Percentiles rank a stretch among this genome's conserved stretches.
Conservation (phyloP, 2,797 vertebrate species). For the Phrynocephalus vlangalii region DNA sequence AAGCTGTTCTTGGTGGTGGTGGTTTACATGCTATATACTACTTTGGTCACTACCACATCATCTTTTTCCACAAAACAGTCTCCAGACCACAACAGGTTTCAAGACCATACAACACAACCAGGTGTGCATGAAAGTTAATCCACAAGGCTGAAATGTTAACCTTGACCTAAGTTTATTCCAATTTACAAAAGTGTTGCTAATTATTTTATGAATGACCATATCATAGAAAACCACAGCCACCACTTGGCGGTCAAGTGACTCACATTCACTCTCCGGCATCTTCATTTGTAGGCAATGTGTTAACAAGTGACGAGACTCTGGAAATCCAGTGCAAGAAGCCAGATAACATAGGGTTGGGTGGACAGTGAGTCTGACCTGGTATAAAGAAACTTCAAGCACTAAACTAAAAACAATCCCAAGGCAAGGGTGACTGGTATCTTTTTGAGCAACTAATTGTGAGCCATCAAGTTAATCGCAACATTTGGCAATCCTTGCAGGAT, state of each 20-base stretch:
- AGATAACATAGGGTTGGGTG: background rate
- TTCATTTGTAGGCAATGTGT: background rate
- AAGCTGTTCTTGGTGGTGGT: too few species aligned
- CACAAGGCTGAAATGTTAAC: background rate
- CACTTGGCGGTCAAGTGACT: background rate
- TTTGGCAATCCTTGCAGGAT: too few species aligned
- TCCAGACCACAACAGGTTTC: background rate
- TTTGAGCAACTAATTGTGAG: too few species aligned
- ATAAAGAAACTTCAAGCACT: background rate
- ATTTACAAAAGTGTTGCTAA: too few species aligned
- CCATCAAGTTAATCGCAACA: too few species aligned
- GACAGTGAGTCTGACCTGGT: background rate
- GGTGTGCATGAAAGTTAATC: background rate
- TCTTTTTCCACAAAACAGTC: background rate
- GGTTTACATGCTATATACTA: too few species aligned
- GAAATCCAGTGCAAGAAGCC: background rate
- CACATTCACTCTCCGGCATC: background rate
- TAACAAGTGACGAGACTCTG: too few species aligned
- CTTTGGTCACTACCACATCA: background rate
- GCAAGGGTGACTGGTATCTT: too few species aligned
- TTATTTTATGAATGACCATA: too few species aligned
- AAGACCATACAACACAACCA: background rate
- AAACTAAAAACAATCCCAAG: too few species aligned
- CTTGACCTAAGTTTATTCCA: background rate
- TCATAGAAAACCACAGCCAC: too few species aligned